Evolutionary conservation across 2,113 vertebrate species (phyloP).

Genomic region (Rhadina sibilatrix): DNA sequence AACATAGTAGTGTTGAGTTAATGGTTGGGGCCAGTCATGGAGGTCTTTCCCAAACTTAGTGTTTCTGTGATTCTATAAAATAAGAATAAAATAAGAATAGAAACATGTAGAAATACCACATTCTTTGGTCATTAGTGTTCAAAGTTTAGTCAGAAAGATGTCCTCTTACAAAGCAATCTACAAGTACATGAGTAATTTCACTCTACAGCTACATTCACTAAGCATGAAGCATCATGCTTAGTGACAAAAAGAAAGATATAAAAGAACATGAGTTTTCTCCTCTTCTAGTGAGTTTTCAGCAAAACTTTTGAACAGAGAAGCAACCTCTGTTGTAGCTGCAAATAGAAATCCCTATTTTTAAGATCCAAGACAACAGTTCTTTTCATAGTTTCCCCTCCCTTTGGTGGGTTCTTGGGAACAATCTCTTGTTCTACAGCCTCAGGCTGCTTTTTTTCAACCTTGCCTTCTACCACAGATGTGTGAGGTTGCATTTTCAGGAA

Average conservation of each 20-base stretch:
- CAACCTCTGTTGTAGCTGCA: not conserved
- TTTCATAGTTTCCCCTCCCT: not conserved
- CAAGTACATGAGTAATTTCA: not conserved
- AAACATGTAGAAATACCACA: not conserved
- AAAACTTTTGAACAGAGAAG: not conserved
- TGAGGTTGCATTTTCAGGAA: not conserved
- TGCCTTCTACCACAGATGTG: not conserved
- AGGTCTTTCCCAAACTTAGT: not conserved
- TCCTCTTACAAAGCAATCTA: not conserved
- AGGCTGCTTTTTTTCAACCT: not conserved
- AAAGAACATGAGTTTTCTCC: not conserved
- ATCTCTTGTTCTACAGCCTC: not conserved
- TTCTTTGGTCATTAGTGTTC: not conserved
- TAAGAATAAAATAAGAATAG: not conserved
- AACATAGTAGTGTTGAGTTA: not conserved
- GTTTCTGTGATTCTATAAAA: not conserved
- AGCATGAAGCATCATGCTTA: not conserved
- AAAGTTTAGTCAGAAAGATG: not conserved
- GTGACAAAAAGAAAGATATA: not conserved
- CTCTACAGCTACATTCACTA: not conserved
- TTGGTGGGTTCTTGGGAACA: not conserved
- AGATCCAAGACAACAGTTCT: not conserved
- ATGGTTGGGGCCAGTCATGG: not conserved
- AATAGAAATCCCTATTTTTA: not conserved
- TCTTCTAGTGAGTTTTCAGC: not conserved